Conservation (phyloP, 2,888 invertebrate genomes). For the Exocentrus adspersus region DNA sequence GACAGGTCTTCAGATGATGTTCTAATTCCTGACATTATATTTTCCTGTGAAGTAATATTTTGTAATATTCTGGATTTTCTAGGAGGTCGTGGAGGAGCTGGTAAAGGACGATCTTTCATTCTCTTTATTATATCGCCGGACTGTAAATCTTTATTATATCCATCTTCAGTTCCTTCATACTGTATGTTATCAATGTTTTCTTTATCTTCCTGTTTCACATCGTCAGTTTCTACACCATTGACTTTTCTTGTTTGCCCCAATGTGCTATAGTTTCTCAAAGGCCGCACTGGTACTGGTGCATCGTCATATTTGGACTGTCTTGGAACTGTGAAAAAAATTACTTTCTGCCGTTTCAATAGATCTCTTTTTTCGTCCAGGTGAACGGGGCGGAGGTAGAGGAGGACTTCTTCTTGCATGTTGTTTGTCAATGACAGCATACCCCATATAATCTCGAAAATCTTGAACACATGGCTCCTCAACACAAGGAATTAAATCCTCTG, state of each 20-base stretch:
- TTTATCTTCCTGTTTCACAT: slow-evolving; percentile 60
- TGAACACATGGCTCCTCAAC: slow-evolving; percentile 60
- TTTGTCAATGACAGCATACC: slow-evolving; percentile 84
- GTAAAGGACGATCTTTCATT: slow-evolving; percentile 87
- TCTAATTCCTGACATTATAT: slow-evolving; percentile 40
- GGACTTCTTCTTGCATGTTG: slow-evolving; percentile 62
- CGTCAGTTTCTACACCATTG: no score
- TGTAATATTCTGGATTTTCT: slow-evolving; percentile 62
- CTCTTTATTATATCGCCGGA: slow-evolving; percentile 81
- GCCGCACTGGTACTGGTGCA: slow-evolving; percentile 71
- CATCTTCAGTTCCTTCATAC: slow-evolving; percentile 72
- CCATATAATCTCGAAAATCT: slow-evolving; percentile 63
- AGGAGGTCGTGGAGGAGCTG: slow-evolving; percentile 87
- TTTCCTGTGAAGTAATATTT: slow-evolving; percentile 57
- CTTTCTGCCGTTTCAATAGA: slow-evolving; percentile 60
- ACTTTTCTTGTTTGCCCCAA: slow-evolving; percentile 61
- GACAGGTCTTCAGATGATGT: slow-evolving; percentile 82
- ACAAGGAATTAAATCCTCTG: slow-evolving; percentile 58
- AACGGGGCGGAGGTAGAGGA: slow-evolving; percentile 70
- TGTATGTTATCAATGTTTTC: slow-evolving; percentile 65
- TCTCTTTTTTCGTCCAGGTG: slow-evolving; percentile 65
- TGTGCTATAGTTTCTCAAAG: slow-evolving; percentile 71
- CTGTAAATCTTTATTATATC: slow-evolving; percentile 71
- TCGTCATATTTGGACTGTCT: slow-evolving; percentile 61
- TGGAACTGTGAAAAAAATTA: slow-evolving; percentile 78